These are phyloP conservation scores for human (Homo sapiens) DNA, from an alignment of 2,113 vertebrate species.

Conservation along the genomic window GRCh38 chr6:145152001-145152500, in stretches of 20 bases:
- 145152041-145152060: neutral
- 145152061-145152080: neutral
- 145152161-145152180: neutral
- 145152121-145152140: neutral
- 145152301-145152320: neutral
- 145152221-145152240: neutral
- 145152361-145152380: neutral
- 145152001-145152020: neutral
- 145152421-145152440: neutral
- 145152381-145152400: neutral
- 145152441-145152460: too few species aligned
- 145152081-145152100: neutral
- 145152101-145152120: too few species aligned
- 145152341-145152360: constrained; percentile 17
- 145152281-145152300: neutral
- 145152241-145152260: neutral
- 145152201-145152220: neutral
- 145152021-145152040: neutral
- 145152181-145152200: neutral
- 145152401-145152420: neutral
- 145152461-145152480: neutral
- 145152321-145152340: neutral
- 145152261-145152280: neutral
- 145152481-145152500: neutral
- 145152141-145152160: neutral